Percentiles rank a stretch among this genome's conserved stretches.
Evolutionary conservation across 2,113 vertebrate species (phyloP).

Genomic region (Microtus montanus): DNA sequence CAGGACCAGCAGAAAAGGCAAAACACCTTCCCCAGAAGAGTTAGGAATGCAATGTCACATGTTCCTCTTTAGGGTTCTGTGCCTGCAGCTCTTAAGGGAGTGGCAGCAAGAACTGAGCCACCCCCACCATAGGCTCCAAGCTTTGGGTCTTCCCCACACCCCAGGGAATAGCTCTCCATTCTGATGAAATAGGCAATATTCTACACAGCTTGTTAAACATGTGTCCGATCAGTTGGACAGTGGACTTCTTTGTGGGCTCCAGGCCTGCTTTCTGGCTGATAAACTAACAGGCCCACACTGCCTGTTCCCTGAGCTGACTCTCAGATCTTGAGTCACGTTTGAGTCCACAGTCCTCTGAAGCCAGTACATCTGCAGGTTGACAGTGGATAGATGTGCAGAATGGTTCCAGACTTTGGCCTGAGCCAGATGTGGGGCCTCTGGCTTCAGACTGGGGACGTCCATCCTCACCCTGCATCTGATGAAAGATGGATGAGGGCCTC

Average conservation of each 20-base stretch:
- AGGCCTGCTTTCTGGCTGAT: slow-evolving; percentile 80
- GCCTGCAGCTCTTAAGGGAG: slow-evolving; percentile 43
- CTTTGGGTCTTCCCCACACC: slow-evolving; percentile 67
- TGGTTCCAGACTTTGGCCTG: slow-evolving; percentile 88
- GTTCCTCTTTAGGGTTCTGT: slow-evolving; percentile 14
- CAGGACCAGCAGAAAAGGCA: accelerated
- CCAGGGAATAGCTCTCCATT: slow-evolving; percentile 70
- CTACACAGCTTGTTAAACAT: slow-evolving; percentile 85
- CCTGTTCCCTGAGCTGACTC: slow-evolving; percentile 84
- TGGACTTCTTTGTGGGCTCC: slow-evolving; percentile 73
- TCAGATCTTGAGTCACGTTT: slow-evolving; percentile 86
- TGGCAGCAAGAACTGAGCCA: slow-evolving; percentile 14
- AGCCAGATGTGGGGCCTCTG: slow-evolving; percentile 89
- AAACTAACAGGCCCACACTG: slow-evolving; percentile 83
- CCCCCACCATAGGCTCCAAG: neutral
- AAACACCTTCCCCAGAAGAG: neutral
- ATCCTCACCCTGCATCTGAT: slow-evolving; percentile 88
- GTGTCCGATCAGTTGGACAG: slow-evolving; percentile 77
- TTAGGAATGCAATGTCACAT: neutral
- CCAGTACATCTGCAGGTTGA: slow-evolving; percentile 83
- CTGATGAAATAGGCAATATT: slow-evolving; percentile 81
- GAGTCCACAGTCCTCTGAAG: slow-evolving; percentile 78
- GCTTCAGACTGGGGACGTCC: slow-evolving; percentile 88
- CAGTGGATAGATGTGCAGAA: slow-evolving; percentile 86
- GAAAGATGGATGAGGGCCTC: slow-evolving; percentile 90